Conservation (phyloP, 2,888 invertebrate species). For the Meteorus colon region DNA sequence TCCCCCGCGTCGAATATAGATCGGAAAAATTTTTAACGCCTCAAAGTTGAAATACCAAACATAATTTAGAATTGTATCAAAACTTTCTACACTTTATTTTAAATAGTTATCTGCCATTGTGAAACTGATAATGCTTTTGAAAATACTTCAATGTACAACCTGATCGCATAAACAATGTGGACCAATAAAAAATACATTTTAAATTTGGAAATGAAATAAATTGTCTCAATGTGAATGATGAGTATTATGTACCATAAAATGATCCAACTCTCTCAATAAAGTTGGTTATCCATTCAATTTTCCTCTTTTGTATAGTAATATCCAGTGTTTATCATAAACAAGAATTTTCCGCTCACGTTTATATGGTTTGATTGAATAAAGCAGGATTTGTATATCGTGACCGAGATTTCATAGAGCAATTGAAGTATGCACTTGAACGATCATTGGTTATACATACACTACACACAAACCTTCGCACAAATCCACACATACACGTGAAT, state of each 20-base stretch:
- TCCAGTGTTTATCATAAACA: background rate
- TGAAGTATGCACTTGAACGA: conserved; percentile 31
- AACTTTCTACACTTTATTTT: too few relatives aligned
- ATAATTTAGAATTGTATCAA: background rate
- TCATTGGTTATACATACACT: background rate
- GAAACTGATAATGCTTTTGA: too few relatives aligned
- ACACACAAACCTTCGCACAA: background rate
- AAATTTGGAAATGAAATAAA: too few relatives aligned
- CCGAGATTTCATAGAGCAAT: conserved; percentile 11
- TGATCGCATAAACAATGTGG: too few relatives aligned
- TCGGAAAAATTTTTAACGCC: conserved; percentile 6
- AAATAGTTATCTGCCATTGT: too few relatives aligned
- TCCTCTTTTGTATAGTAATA: background rate
- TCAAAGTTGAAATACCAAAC: conserved; percentile 12
- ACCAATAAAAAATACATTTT: too few relatives aligned
- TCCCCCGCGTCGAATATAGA: background rate
- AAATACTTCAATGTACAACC: too few relatives aligned
- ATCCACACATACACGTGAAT: background rate
- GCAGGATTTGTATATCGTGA: conserved; percentile 3
- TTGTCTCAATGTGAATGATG: too few relatives aligned
- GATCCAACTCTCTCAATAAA: too few relatives aligned
- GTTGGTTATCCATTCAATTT: too few relatives aligned
- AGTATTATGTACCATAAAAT: too few relatives aligned
- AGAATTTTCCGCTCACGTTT: background rate
- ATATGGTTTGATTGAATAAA: conserved; percentile 4